Evolutionary conservation across 1,140 invertebrate species (phyloP).

Genomic region (Ceratina japonica): DNA sequence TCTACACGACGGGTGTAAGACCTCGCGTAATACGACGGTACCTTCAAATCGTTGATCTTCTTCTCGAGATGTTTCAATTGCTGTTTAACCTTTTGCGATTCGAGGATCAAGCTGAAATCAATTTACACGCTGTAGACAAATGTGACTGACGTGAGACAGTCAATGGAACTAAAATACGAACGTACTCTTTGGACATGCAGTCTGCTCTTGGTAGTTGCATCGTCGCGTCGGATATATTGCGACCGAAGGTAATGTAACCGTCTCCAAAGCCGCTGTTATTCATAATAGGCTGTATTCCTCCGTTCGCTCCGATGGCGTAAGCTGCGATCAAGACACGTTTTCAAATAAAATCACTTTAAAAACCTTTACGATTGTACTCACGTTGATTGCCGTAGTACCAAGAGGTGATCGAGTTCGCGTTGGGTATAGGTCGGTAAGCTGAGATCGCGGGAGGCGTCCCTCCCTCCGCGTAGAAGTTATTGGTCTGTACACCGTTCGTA

Average conservation of each 20-base stretch:
- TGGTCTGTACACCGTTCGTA: conserved; percentile 69
- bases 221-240: conserved; percentile 70
- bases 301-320: conserved; percentile 70
- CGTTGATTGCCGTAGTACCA: conserved; percentile 80
- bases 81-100: conserved; percentile 83
- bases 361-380: conserved; percentile 58
- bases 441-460: conserved; percentile 73
- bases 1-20: background rate
- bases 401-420: conserved; percentile 80
- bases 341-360: too few species aligned
- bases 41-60: conserved; percentile 84
- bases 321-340: conserved; percentile 59
- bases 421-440: conserved; percentile 79
- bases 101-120: conserved; percentile 79
- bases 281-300: conserved; percentile 68
- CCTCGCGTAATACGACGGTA: conserved; percentile 61
- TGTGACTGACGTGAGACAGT: background rate
- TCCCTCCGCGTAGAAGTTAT: conserved; percentile 74
- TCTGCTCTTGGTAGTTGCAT: conserved; percentile 72
- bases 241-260: conserved; percentile 79
- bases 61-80: conserved; percentile 84
- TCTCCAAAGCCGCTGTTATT: conserved; percentile 71
- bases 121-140: conserved; percentile 14
- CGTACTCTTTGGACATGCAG: conserved; percentile 77
- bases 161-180: conserved; percentile 39